Evolutionary conservation across 2,797 vertebrate genomes (phyloP).

Genomic region (Pitangus sulphuratus): DNA sequence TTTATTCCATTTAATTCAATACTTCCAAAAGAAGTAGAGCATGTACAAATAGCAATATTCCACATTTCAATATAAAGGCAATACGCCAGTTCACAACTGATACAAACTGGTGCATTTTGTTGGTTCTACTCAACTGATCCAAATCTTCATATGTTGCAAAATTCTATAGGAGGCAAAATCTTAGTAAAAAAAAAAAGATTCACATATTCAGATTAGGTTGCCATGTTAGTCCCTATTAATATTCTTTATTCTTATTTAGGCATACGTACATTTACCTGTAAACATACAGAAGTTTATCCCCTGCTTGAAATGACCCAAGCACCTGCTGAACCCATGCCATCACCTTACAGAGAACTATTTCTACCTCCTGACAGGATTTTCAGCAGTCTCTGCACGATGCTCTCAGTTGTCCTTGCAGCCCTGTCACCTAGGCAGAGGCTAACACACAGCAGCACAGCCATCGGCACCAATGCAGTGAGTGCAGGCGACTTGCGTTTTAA

Average conservation of each 20-base stretch:
- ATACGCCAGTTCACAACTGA: neutral
- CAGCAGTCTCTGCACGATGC: rapidly evolving
- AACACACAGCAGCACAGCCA: neutral
- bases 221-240: neutral
- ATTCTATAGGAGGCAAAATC: neutral
- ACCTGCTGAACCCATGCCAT: neutral
- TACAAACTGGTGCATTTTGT: neutral
- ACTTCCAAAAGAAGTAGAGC: neutral
- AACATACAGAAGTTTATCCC: neutral
- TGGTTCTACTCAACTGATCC: neutral
- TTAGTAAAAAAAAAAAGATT: neutral
- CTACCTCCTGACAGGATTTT: neutral
- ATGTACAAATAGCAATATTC: neutral
- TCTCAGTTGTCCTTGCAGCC: rapidly evolving
- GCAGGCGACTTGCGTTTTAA: rapidly evolving
- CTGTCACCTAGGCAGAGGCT: neutral
- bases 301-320: rapidly evolving
- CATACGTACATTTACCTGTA: rapidly evolving
- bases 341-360: neutral
- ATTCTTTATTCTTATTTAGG: too few relatives aligned
- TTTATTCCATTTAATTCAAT: neutral
- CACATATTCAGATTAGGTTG: neutral
- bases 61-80: neutral
- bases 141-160: neutral
- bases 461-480: rapidly evolving